Conservation (phyloP, 2,797 vertebrate genomes). For the Erpetoichthys calabaricus region DNA sequence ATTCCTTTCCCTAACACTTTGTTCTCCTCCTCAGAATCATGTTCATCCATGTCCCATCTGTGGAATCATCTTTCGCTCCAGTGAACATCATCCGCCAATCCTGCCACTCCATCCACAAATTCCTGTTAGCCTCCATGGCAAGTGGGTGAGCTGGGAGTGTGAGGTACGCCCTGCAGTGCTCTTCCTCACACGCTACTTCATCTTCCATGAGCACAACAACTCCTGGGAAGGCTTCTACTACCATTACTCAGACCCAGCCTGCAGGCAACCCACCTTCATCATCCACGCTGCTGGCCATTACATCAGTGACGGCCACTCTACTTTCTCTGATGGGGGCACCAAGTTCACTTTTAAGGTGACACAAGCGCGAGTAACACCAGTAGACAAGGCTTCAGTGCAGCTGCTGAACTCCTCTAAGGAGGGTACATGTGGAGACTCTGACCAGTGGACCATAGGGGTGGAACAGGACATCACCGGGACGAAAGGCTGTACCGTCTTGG, state of each 20-base stretch:
- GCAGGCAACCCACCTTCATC: conserved; percentile 64
- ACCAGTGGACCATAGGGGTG: conserved; percentile 50
- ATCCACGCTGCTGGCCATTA: conserved; percentile 63
- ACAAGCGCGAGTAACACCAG: conserved; percentile 49
- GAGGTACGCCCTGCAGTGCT: conserved; percentile 68
- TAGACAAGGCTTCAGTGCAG: conserved; percentile 42
- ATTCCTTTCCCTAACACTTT: neutral
- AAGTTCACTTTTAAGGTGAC: conserved; percentile 73
- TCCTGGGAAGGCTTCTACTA: conserved; percentile 70
- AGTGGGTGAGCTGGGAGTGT: conserved; percentile 66
- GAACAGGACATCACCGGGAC: conserved; percentile 72
- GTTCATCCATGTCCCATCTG: conserved; percentile 68
- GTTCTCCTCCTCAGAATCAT: conserved; percentile 53
- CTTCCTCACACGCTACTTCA: conserved; percentile 72
- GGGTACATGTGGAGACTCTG: conserved; percentile 55
- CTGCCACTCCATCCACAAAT: conserved; percentile 32
- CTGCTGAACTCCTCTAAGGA: conserved; percentile 57
- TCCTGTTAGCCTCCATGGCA: conserved; percentile 47
- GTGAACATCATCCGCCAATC: conserved; percentile 58
- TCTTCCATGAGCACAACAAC: conserved; percentile 47
- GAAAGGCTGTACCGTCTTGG: conserved; percentile 59
- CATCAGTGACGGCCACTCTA: conserved; percentile 49
- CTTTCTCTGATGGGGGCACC: conserved; percentile 45
- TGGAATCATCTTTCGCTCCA: conserved; percentile 51
- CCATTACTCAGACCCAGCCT: conserved; percentile 70